These are phyloP conservation scores for Drosophila longiperda DNA, from an alignment of 2,888 invertebrate genomes.

Conservation along the genomic window DNA sequence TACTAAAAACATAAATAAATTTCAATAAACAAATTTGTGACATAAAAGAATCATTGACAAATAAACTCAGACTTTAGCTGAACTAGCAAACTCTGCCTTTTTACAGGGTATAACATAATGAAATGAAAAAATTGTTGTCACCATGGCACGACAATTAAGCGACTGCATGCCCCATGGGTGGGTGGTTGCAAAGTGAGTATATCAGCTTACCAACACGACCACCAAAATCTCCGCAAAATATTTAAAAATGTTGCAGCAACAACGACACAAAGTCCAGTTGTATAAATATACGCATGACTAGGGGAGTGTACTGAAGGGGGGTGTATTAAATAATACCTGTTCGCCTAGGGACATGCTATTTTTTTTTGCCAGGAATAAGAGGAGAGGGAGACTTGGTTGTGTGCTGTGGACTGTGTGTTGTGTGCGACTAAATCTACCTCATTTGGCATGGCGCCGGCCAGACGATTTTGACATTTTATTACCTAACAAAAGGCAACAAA, in stretches of 20 bases:
- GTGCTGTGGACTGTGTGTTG: not conserved
- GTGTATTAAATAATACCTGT: conserved; percentile 40
- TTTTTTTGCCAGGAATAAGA: not conserved
- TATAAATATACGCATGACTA: conserved; percentile 39
- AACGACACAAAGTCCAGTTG: conserved; percentile 43
- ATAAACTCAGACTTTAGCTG: not conserved
- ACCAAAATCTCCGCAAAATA: conserved; percentile 46
- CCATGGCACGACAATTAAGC: conserved; percentile 36
- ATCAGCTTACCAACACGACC: conserved; percentile 26
- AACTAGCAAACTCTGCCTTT: not conserved
- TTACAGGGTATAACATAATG: conserved; percentile 16
- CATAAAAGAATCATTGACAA: not conserved
- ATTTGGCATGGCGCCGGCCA: conserved; percentile 77
- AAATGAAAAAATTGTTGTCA: conserved; percentile 19
- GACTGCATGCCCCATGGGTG: conserved; percentile 2
- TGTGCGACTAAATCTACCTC: conserved; percentile 58
- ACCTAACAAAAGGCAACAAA: conserved; percentile 62
- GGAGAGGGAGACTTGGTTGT: not conserved
- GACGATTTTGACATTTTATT: conserved; percentile 80
- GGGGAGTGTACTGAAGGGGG: conserved; percentile 6
- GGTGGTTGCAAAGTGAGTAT: not conserved
- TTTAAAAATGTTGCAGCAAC: conserved; percentile 59
- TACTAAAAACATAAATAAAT: not conserved
- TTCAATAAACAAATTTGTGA: not conserved
- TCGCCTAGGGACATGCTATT: conserved; percentile 33